Base-by-base conservation (phyloP, 2,888 invertebrate genomes). In the Geophilus truncorum region DNA sequence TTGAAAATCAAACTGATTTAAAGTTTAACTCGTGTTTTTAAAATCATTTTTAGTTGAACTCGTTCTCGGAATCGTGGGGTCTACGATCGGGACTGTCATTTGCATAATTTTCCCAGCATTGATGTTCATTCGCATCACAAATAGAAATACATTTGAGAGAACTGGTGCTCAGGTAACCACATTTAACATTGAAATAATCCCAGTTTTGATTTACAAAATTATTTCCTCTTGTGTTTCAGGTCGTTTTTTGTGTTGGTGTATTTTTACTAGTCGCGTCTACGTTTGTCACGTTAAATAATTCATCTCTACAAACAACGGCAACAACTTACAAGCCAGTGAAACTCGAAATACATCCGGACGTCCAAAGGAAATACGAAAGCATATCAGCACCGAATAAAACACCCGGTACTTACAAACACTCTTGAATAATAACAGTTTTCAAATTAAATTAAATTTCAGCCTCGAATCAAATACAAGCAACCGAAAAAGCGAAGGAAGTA, bases 71-170 rank as follows among this genome's bases (percentile, higher is more conserved):
- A 88, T 98, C 40, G 93, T 96, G 45, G 98, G 98, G 0, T 95
- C 98, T 0, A 97, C 98, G 0, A 96, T 97, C 84, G 98, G 98
- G 0, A 93, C 96, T 15, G 91, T 95, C 83, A 93, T 98, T 83
- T 97, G 97, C 85, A 91, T 97, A 40, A 92, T 98, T 85, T 94
- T 97, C 85, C 98, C 98, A 0, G 94, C 97, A 0, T 90, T 94
- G 0, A 94, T 96, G 86, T 97, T 96, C 86, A 91, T 96, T 36
- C 91, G 92, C 82, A 91, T 96, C 82, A 93, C 94, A 10, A 92
- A 92, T 76, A 95, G 94, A 87, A 91, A 93, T 83, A 94, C 94
- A 0, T 94, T 93, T 83, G 96, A 96, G 86, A 90, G 93, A 84
- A 86, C 93, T 6, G 84, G 95, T 80, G 96, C 96, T 12, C 94